Evolutionary conservation across 2,888 invertebrate species (phyloP), one percentile per base, ranked within the genome.

Genomic region (Brenthis daphne): DNA sequence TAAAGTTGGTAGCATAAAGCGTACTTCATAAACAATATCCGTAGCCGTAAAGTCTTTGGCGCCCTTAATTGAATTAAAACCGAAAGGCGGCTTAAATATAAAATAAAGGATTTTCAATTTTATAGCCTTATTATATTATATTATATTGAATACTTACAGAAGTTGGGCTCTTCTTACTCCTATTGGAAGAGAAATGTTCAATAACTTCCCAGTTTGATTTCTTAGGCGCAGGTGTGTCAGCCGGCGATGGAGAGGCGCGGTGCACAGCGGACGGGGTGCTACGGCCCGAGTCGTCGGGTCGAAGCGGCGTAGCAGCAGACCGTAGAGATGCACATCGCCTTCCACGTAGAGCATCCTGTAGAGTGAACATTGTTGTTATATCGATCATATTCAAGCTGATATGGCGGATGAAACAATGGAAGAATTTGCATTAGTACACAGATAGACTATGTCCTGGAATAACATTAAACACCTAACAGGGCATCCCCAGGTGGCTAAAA

Each of bases 201-300:
- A 97, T 97, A 77, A 97, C 97, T 85, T 97, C 97, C 97, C 97
- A 97, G 90, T 97, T 97, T 79, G 97, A 97, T 85, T 97, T 97
- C 85, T 95, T 95, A 3, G 95, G 94, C 2, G 94, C 94, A 24
- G 89, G 87, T 0, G 88, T 85, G 56, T 84, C 88, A 0, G 94
- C 94, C 57, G 95, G 94, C 24, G 94, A 89, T 73, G 94, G 84
- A 66, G 93, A 85, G 70, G 94, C 80, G 77, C 88, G 91, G 56
- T 82, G 83, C 56, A 88, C 81, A 12, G 89, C 86, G 16, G 85
- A 81, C 1, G 90, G 92, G 13, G 92, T 89, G 78, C 90, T 85
- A 72, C 91, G 82, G 70, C 91, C 85, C 69, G 94, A 87, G 71
- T 93, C 85, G 69, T 88, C 83, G 64, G 85, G 66, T 76, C 85